Evolutionary conservation across 2,888 invertebrate genomes (phyloP).

Genomic region (Entomobrya multifasciata): DNA sequence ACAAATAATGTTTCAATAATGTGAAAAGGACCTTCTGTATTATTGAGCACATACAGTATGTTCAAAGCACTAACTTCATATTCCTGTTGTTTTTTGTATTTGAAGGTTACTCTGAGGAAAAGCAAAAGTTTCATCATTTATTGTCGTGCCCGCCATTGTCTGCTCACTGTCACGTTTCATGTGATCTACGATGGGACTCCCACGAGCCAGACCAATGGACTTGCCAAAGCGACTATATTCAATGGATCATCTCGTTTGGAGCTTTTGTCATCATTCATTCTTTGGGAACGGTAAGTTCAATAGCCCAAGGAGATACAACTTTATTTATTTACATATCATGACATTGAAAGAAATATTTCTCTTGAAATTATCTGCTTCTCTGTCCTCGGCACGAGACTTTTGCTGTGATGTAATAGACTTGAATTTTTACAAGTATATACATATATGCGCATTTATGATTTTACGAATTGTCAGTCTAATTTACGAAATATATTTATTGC

Average conservation of each 20-base stretch:
- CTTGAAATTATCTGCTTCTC: too few species aligned
- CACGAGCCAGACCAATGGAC: slow-evolving; percentile 76
- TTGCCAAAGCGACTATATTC: slow-evolving; percentile 76
- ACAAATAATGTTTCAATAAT: neutral
- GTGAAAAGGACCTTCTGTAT: neutral
- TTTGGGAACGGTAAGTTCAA: slow-evolving; percentile 77
- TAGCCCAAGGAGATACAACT: neutral
- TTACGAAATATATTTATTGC: too few species aligned
- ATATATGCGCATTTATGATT: slow-evolving; percentile 12
- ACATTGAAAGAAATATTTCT: neutral
- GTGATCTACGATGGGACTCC: slow-evolving; percentile 76
- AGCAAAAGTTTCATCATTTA: slow-evolving; percentile 68
- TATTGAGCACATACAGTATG: too few species aligned
- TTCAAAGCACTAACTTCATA: slow-evolving; percentile 23
- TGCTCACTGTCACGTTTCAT: slow-evolving; percentile 78
- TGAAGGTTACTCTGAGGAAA: slow-evolving; percentile 73
- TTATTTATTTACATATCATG: neutral
- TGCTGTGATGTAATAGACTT: too few species aligned
- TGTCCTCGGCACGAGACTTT: too few species aligned
- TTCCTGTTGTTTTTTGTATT: slow-evolving; percentile 50
- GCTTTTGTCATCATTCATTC: slow-evolving; percentile 78
- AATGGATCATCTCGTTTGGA: slow-evolving; percentile 77
- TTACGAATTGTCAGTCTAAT: too few species aligned
- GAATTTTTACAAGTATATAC: too few species aligned
- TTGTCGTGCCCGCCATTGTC: slow-evolving; percentile 78